phyloP scores from a whole-genome alignment of 2,888 invertebrate genomes.

The Acanthosepion lycidas region DNA sequence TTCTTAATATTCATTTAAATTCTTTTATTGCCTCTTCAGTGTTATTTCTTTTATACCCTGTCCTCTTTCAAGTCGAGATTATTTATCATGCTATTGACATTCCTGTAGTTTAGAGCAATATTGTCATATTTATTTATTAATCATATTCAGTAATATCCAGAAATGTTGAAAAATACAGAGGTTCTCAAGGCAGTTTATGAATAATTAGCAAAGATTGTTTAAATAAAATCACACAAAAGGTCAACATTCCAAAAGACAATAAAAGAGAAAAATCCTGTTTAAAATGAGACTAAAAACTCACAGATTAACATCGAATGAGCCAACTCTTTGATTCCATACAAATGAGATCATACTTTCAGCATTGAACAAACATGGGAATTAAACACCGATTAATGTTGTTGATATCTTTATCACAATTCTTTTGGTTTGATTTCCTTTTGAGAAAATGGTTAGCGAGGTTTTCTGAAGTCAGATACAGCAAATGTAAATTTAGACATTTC shows the following conservation, averaged over 20 bases:
- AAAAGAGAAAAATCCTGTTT: neutral
- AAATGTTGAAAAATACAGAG: neutral
- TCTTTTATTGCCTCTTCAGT: no score
- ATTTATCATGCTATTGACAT: neutral
- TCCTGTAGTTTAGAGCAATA: neutral
- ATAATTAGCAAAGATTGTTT: conserved; percentile 10
- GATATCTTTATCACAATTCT: neutral
- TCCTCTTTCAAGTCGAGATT: neutral
- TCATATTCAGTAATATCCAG: neutral
- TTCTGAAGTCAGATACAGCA: no score
- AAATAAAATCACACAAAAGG: neutral
- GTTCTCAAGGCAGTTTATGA: neutral
- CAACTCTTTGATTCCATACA: neutral
- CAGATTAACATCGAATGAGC: neutral
- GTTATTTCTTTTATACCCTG: no score
- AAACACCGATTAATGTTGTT: neutral
- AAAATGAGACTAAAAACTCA: neutral
- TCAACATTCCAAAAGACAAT: conserved; percentile 13
- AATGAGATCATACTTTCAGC: neutral
- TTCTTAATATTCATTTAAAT: no score
- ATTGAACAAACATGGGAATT: neutral
- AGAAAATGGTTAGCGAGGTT: neutral
- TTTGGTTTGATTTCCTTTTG: neutral
- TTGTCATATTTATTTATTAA: neutral
- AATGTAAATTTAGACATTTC: no score